phyloP scores from a whole-genome alignment of 1,140 invertebrate genomes.

The Coenobita brevimanus region DNA sequence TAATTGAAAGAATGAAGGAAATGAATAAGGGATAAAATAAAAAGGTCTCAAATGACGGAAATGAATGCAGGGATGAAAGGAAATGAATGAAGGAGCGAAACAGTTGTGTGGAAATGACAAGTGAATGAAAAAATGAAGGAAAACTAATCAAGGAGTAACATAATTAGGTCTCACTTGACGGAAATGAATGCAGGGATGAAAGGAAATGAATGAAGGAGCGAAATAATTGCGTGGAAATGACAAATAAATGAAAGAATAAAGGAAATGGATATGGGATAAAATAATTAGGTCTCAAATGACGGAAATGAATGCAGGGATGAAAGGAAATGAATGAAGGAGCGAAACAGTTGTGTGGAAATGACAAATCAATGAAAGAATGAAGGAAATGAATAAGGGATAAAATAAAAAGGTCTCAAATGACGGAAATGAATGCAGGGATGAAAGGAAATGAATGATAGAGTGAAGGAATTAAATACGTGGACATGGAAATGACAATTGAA shows the following conservation, averaged over 20 bases:
- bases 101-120: background rate
- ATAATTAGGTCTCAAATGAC: background rate
- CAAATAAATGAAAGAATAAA: background rate
- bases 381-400: background rate
- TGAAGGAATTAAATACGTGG: background rate
- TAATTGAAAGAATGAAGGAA: background rate
- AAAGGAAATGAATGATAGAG: too few species aligned
- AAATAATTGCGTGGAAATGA: background rate
- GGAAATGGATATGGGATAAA: background rate
- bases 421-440: background rate
- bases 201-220: too few species aligned
- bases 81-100: background rate
- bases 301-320: background rate
- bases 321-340: too few species aligned
- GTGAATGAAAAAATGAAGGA: background rate
- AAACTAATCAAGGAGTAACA: background rate
- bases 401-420: background rate
- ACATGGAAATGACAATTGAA: background rate
- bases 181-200: too few species aligned
- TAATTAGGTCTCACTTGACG: too few species aligned
- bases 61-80: too few species aligned
- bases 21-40: background rate
- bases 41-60: too few species aligned
- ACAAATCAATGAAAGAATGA: background rate
- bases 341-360: background rate